phyloP scores from a whole-genome alignment of 2,888 invertebrate genomes.

The Acrocyrtus sp. region DNA sequence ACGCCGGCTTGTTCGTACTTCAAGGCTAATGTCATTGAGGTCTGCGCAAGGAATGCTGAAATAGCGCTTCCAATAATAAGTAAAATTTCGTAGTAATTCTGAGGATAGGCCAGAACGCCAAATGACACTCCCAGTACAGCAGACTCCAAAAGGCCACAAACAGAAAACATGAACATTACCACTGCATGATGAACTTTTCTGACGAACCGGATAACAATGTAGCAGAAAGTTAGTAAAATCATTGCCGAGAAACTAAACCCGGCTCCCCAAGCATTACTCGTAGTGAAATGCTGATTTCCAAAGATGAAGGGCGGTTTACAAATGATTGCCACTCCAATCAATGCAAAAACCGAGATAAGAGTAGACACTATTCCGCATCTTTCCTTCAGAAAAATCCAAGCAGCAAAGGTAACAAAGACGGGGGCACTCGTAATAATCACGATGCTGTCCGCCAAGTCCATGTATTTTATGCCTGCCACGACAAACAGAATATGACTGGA shows the following conservation, averaged over 20 bases:
- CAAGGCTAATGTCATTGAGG: constrained; percentile 39
- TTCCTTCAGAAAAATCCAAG: constrained; percentile 31
- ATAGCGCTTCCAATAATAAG: constrained; percentile 27
- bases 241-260: constrained; percentile 30
- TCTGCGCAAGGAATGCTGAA: constrained; percentile 39
- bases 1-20: constrained; percentile 50
- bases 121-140: constrained; percentile 1
- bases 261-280: constrained; percentile 19
- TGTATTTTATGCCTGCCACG: constrained; percentile 31
- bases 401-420: constrained; percentile 36
- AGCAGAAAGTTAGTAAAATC: constrained; percentile 34
- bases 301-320: constrained; percentile 36
- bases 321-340: constrained; percentile 37
- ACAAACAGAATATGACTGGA: constrained; percentile 42
- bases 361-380: constrained; percentile 27
- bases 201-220: constrained; percentile 36
- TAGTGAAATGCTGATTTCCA: constrained; percentile 12
- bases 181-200: constrained; percentile 48
- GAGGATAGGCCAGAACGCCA: constrained; percentile 19
- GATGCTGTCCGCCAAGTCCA: constrained; percentile 40
- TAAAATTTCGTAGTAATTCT: constrained; percentile 1
- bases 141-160: constrained; percentile 37
- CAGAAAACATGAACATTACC: constrained; percentile 26
- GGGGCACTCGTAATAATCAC: constrained; percentile 46
- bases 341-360: constrained; percentile 19